Evolutionary conservation across 2,888 invertebrate genomes (phyloP).

Genomic region (Amphipoea oculea): DNA sequence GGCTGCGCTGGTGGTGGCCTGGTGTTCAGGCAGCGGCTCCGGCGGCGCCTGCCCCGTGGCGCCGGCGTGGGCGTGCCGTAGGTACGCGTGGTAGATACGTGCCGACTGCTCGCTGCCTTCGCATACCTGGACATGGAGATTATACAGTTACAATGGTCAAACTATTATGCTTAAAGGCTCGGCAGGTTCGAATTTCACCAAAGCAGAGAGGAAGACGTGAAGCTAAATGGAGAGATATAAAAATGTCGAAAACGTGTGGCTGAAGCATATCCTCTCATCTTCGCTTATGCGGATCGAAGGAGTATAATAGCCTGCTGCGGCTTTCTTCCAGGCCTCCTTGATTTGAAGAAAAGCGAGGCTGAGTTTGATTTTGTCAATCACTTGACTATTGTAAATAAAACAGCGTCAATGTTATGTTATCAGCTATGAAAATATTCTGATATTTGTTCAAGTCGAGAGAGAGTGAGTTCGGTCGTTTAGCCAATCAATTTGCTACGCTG

Average conservation of each 20-base stretch:
- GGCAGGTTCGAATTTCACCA: not conserved
- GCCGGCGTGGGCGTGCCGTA: slow-evolving; percentile 86
- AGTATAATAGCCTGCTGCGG: not conserved
- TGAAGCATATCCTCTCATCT: not conserved
- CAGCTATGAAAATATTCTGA: not conserved
- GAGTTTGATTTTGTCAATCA: not conserved
- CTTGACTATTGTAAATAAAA: not conserved
- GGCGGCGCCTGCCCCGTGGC: slow-evolving; percentile 88
- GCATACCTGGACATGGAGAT: slow-evolving; percentile 77
- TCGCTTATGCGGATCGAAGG: not conserved
- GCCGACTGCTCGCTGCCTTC: slow-evolving; percentile 85
- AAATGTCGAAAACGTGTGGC: not conserved
- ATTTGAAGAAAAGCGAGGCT: not conserved
- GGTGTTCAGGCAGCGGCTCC: slow-evolving; percentile 85
- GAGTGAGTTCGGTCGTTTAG: not conserved
- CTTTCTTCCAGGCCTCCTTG: not conserved
- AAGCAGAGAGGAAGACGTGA: not conserved
- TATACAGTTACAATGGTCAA: not conserved
- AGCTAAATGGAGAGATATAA: not conserved
- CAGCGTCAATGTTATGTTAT: not conserved
- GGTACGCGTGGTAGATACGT: slow-evolving; percentile 87
- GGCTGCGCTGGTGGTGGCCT: slow-evolving; percentile 69
- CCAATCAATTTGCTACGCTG: not conserved
- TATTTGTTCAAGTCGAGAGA: not conserved
- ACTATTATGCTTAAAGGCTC: no score